phyloP scores from a whole-genome alignment of 1,140 invertebrate species.

The Conus betulinus region DNA sequence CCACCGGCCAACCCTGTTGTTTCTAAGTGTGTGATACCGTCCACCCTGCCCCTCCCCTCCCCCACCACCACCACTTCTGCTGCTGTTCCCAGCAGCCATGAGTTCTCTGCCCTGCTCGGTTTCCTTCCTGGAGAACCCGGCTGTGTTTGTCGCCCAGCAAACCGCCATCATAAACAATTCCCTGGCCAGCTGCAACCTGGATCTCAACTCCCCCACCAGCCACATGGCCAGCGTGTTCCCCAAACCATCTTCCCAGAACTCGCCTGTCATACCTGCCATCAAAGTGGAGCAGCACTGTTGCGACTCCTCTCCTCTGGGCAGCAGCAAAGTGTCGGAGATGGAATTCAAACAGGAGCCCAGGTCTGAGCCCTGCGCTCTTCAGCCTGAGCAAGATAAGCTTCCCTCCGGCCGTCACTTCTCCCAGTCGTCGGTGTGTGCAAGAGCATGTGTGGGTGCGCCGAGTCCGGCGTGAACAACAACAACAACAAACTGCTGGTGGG shows the following conservation, averaged over 20 bases:
- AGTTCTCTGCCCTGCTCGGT: constrained; percentile 69
- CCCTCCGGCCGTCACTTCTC: neutral
- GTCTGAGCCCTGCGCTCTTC: neutral
- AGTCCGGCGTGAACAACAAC: neutral
- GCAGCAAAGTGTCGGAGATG: neutral
- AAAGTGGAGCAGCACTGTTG: constrained; percentile 35
- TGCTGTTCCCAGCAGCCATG: constrained; percentile 23
- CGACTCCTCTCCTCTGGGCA: neutral
- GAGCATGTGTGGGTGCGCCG: neutral
- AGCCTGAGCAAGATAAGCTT: neutral
- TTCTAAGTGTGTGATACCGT: constrained; percentile 50
- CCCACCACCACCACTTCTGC: constrained; percentile 26
- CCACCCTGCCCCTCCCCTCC: constrained; percentile 13
- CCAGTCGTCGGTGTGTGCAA: neutral
- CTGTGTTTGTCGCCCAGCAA: constrained; percentile 83
- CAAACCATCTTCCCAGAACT: neutral
- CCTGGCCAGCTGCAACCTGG: constrained; percentile 40
- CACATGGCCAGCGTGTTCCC: neutral
- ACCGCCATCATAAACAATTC: constrained; percentile 71
- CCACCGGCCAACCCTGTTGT: neutral
- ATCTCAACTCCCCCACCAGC: constrained; percentile 22
- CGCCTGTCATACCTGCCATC: neutral
- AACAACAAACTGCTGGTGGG: constrained; percentile 7
- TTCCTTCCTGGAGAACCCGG: constrained; percentile 92
- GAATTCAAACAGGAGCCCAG: constrained; percentile 16